phyloP scores from a whole-genome alignment of 2,797 vertebrate species.

The Rhinichthys osculus region DNA sequence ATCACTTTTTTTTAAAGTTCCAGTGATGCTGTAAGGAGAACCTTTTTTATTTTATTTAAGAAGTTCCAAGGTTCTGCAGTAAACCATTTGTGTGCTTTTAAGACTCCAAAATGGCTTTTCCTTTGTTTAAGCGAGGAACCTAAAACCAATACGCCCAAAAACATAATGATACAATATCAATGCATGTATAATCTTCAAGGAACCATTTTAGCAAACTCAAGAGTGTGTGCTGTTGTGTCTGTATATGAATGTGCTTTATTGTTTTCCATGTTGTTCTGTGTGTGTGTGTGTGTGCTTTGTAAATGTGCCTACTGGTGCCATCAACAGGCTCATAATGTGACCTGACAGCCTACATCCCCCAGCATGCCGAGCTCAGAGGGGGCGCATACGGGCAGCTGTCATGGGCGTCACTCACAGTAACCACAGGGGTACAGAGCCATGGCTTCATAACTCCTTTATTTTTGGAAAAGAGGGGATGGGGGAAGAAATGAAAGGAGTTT shows the following conservation, averaged over 20 bases:
- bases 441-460: slow-evolving; percentile 48
- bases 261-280: slow-evolving; percentile 39
- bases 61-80: not conserved
- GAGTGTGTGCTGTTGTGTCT: not conserved
- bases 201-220: not conserved
- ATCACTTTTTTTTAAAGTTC: not conserved
- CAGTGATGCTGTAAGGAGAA: no score
- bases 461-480: slow-evolving; percentile 27
- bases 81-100: not conserved
- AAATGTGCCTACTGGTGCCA: slow-evolving; percentile 48
- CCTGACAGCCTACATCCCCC: slow-evolving; percentile 66
- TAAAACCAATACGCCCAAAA: not conserved
- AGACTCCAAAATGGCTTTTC: not conserved
- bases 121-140: not conserved
- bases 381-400: slow-evolving; percentile 55
- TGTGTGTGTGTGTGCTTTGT: slow-evolving; percentile 24
- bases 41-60: not conserved
- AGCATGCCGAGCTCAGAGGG: slow-evolving; percentile 58
- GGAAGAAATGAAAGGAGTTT: slow-evolving; percentile 8
- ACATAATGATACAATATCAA: not conserved
- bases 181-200: not conserved
- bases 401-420: slow-evolving; percentile 54
- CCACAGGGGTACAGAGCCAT: slow-evolving; percentile 34
- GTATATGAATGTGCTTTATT: slow-evolving; percentile 8
- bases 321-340: slow-evolving; percentile 58